A percentile compares a stretch with the other conserved stretches of the same genome.
Conservation (phyloP, 2,113 vertebrate species). For the Tupaia chinensis region DNA sequence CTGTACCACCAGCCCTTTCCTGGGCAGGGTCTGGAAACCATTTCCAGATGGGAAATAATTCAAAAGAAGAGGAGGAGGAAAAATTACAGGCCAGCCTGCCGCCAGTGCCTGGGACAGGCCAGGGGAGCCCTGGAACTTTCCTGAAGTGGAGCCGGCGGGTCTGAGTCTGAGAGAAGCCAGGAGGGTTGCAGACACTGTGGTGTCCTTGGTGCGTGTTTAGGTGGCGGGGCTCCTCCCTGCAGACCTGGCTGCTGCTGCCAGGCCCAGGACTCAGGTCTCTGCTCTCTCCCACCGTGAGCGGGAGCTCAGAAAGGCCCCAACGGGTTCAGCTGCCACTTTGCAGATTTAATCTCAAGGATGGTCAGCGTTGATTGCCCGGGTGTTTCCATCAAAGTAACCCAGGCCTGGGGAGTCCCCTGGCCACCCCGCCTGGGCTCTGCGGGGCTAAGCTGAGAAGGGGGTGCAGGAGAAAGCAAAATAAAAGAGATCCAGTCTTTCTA, state of each 20-base stretch:
- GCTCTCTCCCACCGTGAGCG: too few relatives aligned
- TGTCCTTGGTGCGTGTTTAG: background rate
- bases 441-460: background rate
- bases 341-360: background rate
- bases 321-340: background rate
- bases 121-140: background rate
- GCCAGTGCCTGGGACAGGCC: background rate
- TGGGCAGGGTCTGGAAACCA: slow-evolving; percentile 63
- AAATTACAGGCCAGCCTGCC: slow-evolving; percentile 51
- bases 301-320: background rate
- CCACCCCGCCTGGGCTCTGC: background rate
- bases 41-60: slow-evolving; percentile 69
- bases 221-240: fast-evolving
- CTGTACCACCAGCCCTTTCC: slow-evolving; percentile 55
- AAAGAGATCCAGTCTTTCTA: background rate
- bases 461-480: background rate
- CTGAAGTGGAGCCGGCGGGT: fast-evolving
- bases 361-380: fast-evolving
- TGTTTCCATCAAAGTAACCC: too few relatives aligned
- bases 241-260: fast-evolving
- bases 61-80: slow-evolving; percentile 23
- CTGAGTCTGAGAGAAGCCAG: background rate
- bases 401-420: background rate
- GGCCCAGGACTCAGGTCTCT: background rate
- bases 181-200: background rate